These are phyloP conservation scores for Aphaenogaster floridana DNA, from an alignment of 1,140 invertebrate genomes.

Conservation along the genomic window DNA sequence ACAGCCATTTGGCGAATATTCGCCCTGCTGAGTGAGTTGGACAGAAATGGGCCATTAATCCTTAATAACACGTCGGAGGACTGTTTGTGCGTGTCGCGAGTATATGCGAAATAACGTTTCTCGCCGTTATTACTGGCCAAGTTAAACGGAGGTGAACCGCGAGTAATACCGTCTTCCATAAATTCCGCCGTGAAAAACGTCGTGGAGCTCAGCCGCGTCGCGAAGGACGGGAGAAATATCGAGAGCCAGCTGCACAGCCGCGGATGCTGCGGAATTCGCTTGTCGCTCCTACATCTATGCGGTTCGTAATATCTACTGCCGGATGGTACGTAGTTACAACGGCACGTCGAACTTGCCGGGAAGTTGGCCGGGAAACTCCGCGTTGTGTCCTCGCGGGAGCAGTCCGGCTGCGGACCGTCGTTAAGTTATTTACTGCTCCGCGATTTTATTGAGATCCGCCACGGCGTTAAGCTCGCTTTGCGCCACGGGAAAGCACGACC, in stretches of 20 bases:
- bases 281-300: conserved; percentile 16
- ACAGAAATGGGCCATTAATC: conserved; percentile 35
- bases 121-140: background rate
- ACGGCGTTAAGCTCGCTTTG: conserved; percentile 46
- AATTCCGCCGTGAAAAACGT: conserved; percentile 39
- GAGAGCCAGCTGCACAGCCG: conserved; percentile 25
- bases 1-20: conserved; percentile 19
- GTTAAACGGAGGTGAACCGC: conserved; percentile 38
- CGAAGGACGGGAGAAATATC: conserved; percentile 46
- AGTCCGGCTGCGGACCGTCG: conserved; percentile 39
- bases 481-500: conserved; percentile 24
- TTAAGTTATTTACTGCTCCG: conserved; percentile 57
- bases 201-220: conserved; percentile 17
- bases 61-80: conserved; percentile 36
- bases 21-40: background rate
- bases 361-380: conserved; percentile 47
- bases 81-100: conserved; percentile 27
- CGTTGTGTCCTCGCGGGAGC: conserved; percentile 39
- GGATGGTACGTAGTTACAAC: background rate
- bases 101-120: conserved; percentile 26
- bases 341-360: conserved; percentile 42
- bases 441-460: conserved; percentile 60
- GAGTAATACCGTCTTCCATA: conserved; percentile 17
- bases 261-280: conserved; percentile 5
- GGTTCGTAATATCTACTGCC: conserved; percentile 46